Percentiles rank a stretch among this genome's conserved stretches.
phyloP scores from a whole-genome alignment of 2,888 invertebrate species.

The Watsonalla cultraria region DNA sequence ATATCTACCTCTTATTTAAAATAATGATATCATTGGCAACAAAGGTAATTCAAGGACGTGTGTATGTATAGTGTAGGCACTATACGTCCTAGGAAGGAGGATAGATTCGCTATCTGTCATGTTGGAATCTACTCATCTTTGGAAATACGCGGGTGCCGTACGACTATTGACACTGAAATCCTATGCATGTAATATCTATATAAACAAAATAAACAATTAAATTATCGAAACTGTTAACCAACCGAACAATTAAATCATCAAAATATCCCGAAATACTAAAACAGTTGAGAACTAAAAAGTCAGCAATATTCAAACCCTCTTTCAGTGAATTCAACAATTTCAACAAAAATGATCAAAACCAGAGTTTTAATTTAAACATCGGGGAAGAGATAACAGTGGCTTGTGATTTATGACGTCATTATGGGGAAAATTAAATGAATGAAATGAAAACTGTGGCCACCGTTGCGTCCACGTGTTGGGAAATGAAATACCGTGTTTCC shows the following conservation, averaged over 20 bases:
- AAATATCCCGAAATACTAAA: background rate
- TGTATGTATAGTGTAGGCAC: too few relatives aligned
- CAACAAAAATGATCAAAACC: conserved; percentile 34
- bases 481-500: conserved; percentile 19
- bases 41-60: too few relatives aligned
- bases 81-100: too few relatives aligned
- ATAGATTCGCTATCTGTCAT: too few relatives aligned
- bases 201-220: too few relatives aligned
- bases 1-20: too few relatives aligned
- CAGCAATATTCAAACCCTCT: conserved; percentile 6
- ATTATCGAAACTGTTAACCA: background rate
- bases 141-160: too few relatives aligned
- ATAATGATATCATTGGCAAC: too few relatives aligned
- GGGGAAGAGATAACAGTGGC: conserved; percentile 52
- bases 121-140: too few relatives aligned
- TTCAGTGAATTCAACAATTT: conserved; percentile 24
- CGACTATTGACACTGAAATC: too few relatives aligned
- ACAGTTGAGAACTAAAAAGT: conserved; percentile 2
- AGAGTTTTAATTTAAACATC: conserved; percentile 48
- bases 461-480: conserved; percentile 33
- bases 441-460: conserved; percentile 28
- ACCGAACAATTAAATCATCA: background rate
- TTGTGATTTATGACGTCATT: conserved; percentile 58
- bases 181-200: too few relatives aligned
- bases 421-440: conserved; percentile 57